Conservation (phyloP, 2,797 vertebrate genomes). For the Arctocebus calabarensis region DNA sequence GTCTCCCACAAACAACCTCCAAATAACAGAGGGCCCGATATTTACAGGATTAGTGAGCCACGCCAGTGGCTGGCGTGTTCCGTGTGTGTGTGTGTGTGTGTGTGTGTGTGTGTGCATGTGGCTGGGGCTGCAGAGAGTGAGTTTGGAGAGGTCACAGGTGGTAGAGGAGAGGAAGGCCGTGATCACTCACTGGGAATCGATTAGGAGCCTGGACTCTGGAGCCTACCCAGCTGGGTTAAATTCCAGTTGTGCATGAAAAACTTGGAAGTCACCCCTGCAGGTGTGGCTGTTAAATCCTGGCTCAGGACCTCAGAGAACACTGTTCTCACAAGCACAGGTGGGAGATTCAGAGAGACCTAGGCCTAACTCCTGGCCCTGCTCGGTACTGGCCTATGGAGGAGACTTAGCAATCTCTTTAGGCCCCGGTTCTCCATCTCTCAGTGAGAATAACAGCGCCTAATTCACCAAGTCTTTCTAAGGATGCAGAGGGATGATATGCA, state of each 20-base stretch:
- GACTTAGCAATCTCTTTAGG: background rate
- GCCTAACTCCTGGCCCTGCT: background rate
- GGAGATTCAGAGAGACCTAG: background rate
- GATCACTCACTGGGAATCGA: background rate
- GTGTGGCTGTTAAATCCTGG: background rate
- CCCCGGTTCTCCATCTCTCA: background rate
- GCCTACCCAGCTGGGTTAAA: background rate
- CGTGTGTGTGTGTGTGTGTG: background rate
- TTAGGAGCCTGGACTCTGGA: background rate
- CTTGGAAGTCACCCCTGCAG: background rate
- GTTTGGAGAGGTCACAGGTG: background rate
- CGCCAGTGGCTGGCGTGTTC: accelerated
- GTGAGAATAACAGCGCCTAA: background rate
- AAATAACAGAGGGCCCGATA: background rate
- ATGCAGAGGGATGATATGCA: background rate
- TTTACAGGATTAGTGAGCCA: background rate
- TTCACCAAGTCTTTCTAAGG: conserved; percentile 19
- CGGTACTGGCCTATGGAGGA: background rate
- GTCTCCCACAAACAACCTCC: background rate
- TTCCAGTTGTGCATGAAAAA: background rate
- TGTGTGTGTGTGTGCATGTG: background rate
- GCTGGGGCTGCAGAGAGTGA: background rate
- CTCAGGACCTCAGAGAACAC: background rate
- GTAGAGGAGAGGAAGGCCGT: background rate
- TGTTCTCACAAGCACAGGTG: background rate